Conservation (phyloP, 2,113 vertebrate genomes). For the Dipodomys merriami region DNA sequence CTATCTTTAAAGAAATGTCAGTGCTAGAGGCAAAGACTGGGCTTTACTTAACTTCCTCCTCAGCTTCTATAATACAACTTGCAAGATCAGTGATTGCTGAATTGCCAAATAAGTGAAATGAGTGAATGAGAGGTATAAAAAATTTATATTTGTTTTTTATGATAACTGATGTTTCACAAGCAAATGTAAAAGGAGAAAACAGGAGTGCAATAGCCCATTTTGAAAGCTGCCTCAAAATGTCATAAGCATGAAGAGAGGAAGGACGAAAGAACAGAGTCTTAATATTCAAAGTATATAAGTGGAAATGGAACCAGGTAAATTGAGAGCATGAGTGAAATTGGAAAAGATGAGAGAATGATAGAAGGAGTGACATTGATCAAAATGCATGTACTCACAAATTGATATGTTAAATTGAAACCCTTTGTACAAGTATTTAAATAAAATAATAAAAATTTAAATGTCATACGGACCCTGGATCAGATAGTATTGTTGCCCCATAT, state of each 20-base stretch:
- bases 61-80: neutral
- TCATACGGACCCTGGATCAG: neutral
- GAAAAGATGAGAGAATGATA: too few species aligned
- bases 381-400: too few species aligned
- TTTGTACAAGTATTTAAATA: too few species aligned
- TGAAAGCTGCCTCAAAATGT: neutral
- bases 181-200: neutral
- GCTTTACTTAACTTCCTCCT: slow-evolving; percentile 30
- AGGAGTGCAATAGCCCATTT: neutral
- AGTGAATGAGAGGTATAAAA: neutral
- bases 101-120: neutral
- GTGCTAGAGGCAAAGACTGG: neutral
- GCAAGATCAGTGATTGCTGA: neutral
- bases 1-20: neutral
- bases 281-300: too few species aligned
- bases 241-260: neutral
- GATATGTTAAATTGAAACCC: too few species aligned
- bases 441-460: too few species aligned
- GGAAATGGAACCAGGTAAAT: too few species aligned
- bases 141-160: neutral
- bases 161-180: neutral
- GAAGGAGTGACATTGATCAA: too few species aligned
- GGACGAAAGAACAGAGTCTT: too few species aligned
- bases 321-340: too few species aligned
- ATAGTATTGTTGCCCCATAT: neutral